These are phyloP conservation scores for Andrena bicolor DNA, from an alignment of 2,888 invertebrate species.

Conservation along the genomic window DNA sequence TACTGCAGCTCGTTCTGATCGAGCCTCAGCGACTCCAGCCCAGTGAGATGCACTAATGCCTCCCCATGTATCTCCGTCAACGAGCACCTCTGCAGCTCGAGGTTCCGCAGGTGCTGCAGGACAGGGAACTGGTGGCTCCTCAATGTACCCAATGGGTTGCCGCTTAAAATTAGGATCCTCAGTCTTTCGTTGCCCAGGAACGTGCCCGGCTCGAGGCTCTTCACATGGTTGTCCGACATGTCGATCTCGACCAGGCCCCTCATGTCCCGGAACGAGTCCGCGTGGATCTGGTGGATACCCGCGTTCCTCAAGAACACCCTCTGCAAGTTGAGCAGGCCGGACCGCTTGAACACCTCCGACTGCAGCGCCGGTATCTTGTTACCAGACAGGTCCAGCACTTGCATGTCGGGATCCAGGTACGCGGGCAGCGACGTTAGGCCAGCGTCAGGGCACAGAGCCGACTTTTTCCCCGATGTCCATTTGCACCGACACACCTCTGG, in stretches of 20 bases:
- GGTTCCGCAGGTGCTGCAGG: conserved; percentile 91
- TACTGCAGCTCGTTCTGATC: conserved; percentile 92
- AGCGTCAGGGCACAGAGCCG: conserved; percentile 93
- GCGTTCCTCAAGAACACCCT: conserved; percentile 92
- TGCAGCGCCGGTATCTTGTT: conserved; percentile 92
- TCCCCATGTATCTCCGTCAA: conserved; percentile 91
- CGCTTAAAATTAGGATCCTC: conserved; percentile 91
- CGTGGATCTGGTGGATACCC: conserved; percentile 91
- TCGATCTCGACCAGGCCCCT: conserved; percentile 95
- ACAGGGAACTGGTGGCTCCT: conserved; percentile 92
- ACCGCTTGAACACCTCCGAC: conserved; percentile 91
- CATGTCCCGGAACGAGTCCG: conserved; percentile 94
- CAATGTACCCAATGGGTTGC: conserved; percentile 92
- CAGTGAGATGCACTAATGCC: conserved; percentile 91
- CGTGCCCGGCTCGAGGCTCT: conserved; percentile 91
- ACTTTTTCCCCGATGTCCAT: conserved; percentile 96
- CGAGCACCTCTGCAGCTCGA: conserved; percentile 93
- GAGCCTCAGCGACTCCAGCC: conserved; percentile 91
- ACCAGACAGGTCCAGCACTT: conserved; percentile 94
- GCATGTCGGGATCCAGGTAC: conserved; percentile 90
- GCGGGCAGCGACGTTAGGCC: conserved; percentile 92
- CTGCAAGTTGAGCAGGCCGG: conserved; percentile 94
- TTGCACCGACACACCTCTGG: conserved; percentile 95
- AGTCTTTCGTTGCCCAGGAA: conserved; percentile 94
- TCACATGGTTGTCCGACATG: conserved; percentile 93